These are phyloP conservation scores for Vipera ursinii DNA, from an alignment of 2,797 vertebrate genomes.

Conservation along the genomic window DNA sequence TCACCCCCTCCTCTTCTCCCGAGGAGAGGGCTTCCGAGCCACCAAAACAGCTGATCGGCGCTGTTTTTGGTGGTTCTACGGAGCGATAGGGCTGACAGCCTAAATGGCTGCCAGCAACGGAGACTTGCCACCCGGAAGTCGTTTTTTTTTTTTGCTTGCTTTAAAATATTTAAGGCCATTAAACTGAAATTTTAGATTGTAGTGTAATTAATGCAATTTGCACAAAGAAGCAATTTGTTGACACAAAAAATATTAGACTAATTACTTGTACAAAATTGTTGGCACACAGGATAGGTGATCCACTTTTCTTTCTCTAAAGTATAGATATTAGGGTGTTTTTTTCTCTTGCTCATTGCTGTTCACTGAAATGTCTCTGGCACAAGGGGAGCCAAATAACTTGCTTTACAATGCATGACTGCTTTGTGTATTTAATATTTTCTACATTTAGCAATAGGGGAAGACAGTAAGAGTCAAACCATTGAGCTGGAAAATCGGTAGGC, in stretches of 20 bases:
- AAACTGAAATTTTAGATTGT: not conserved
- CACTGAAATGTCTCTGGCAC: conserved; percentile 29
- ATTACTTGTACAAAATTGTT: not conserved
- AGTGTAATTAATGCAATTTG: not conserved
- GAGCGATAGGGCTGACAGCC: no score
- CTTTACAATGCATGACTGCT: conserved; percentile 25
- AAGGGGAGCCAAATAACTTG: conserved; percentile 34
- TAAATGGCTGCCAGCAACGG: no score
- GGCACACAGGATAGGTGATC: conserved; percentile 1
- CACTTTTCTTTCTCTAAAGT: not conserved
- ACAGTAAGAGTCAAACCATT: conserved; percentile 47
- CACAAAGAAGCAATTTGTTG: not conserved
- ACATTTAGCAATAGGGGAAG: conserved; percentile 37
- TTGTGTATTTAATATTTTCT: conserved; percentile 43
- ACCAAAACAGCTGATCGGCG: no score
- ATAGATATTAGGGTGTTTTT: not conserved
- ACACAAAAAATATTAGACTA: not conserved
- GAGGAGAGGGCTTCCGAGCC: no score
- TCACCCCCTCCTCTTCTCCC: no score
- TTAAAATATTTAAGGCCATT: not conserved
- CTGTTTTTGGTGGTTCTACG: no score
- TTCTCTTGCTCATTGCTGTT: conserved; percentile 8
- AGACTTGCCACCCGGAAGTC: no score
- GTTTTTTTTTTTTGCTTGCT: not conserved
- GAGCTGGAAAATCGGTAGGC: conserved; percentile 64